These are phyloP conservation scores for Corythornis leucogaster DNA, from an alignment of 2,797 vertebrate species.

Conservation along the genomic window DNA sequence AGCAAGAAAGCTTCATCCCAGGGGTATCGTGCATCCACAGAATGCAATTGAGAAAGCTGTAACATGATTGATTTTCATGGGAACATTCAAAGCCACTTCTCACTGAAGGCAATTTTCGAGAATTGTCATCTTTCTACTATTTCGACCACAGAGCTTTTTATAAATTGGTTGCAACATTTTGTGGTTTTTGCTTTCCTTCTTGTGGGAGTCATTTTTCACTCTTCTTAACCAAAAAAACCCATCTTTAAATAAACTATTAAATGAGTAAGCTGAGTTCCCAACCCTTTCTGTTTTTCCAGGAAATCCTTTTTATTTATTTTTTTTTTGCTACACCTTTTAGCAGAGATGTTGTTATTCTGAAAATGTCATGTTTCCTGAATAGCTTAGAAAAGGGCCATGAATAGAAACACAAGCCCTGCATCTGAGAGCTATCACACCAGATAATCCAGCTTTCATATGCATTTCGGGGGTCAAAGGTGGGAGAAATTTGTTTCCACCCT, in stretches of 20 bases:
- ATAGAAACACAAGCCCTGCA: not conserved
- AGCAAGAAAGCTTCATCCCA: not conserved
- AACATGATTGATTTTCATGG: constrained; percentile 63
- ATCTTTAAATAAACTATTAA: constrained; percentile 36
- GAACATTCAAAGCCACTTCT: constrained; percentile 49
- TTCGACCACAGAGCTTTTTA: not conserved
- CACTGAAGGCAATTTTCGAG: constrained; percentile 44
- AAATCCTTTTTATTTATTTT: not conserved
- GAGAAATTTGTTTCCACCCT: not conserved
- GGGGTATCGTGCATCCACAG: not conserved
- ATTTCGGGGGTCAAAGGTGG: not conserved
- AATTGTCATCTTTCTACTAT: constrained; percentile 44
- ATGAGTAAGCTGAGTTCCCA: not conserved
- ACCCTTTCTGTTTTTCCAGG: not conserved
- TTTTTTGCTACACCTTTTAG: not conserved
- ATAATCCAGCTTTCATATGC: not conserved
- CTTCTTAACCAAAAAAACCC: not conserved
- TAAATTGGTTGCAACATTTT: constrained; percentile 5
- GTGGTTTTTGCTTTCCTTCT: constrained; percentile 28
- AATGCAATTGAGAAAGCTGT: not conserved
- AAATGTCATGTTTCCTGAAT: not conserved
- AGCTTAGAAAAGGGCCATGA: not conserved
- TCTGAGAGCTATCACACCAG: not conserved
- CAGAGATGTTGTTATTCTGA: not conserved
- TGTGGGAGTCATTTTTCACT: constrained; percentile 27